Conservation (phyloP, 2,113 vertebrate genomes). For the Vulpes vulpes region DNA sequence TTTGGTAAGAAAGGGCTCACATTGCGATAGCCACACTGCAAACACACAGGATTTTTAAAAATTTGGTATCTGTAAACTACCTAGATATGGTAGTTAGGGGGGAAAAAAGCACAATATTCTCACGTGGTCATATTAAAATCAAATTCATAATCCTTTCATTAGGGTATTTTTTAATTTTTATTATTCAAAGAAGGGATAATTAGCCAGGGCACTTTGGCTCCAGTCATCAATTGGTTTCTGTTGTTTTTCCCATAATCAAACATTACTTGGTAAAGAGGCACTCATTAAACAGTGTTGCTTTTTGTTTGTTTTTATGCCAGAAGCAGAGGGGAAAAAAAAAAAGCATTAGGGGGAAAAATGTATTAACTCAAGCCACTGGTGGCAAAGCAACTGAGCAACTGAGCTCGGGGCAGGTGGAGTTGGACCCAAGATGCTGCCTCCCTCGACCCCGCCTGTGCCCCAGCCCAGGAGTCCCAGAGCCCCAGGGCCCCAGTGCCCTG, state of each 20-base stretch:
- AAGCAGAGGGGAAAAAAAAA: background rate
- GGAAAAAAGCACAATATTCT: background rate
- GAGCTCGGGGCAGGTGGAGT: fast-evolving
- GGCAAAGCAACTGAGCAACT: background rate
- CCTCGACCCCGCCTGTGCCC: background rate
- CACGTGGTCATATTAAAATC: fast-evolving
- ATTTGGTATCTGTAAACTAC: background rate
- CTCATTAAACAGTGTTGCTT: background rate
- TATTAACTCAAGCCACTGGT: background rate
- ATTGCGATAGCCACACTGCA: fast-evolving
- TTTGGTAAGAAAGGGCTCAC: background rate
- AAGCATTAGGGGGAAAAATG: background rate
- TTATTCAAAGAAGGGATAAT: too few relatives aligned
- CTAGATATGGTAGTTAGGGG: background rate
- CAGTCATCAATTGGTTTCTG: fast-evolving
- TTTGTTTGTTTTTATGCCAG: background rate
- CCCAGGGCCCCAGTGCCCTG: background rate
- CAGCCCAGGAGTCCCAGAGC: background rate
- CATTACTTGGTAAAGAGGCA: background rate
- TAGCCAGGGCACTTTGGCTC: fast-evolving
- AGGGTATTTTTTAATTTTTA: background rate
- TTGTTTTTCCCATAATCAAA: background rate
- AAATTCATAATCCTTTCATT: too few relatives aligned
- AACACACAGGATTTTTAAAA: background rate
- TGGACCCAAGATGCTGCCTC: fast-evolving